Conservation (phyloP, 2,888 invertebrate species). For the Matsumyia berberina region DNA sequence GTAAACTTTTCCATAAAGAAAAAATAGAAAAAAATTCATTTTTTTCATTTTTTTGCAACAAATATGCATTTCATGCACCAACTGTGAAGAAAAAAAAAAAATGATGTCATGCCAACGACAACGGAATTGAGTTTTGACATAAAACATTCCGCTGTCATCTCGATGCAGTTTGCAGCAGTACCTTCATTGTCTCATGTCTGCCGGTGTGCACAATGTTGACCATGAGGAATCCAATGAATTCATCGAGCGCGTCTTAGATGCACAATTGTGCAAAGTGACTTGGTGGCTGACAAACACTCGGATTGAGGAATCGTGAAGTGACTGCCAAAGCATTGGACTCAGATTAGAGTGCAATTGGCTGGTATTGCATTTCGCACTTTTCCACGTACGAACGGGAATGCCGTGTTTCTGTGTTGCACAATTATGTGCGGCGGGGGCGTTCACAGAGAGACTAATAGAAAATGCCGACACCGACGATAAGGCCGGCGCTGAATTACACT, state of each 20-base stretch:
- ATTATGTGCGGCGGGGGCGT: slow-evolving; percentile 44
- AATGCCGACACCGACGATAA: slow-evolving; percentile 41
- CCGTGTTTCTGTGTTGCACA: slow-evolving; percentile 58
- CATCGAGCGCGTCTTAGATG: slow-evolving; percentile 61
- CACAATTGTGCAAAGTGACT: slow-evolving; percentile 49
- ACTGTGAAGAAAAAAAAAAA: slow-evolving; percentile 19
- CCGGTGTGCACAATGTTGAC: slow-evolving; percentile 45
- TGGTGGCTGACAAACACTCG: slow-evolving; percentile 28
- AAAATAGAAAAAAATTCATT: slow-evolving; percentile 7
- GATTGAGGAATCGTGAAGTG: slow-evolving; percentile 55
- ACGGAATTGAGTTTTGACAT: slow-evolving; percentile 57
- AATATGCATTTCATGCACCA: slow-evolving; percentile 17
- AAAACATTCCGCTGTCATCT: slow-evolving; percentile 53
- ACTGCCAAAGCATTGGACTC: slow-evolving; percentile 34
- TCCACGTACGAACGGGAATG: slow-evolving; percentile 46
- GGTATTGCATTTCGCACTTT: slow-evolving; percentile 70
- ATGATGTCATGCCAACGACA: slow-evolving; percentile 57
- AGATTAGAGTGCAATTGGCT: slow-evolving; percentile 49
- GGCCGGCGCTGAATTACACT: slow-evolving; percentile 52
- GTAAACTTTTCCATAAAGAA: slow-evolving; percentile 28
- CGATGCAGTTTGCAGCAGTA: background rate
- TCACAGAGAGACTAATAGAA: slow-evolving; percentile 22
- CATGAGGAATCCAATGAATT: slow-evolving; percentile 69
- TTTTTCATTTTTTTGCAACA: background rate
- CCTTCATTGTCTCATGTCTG: background rate